phyloP scores from a whole-genome alignment of 2,113 vertebrate genomes.

The Sitta europaea region DNA sequence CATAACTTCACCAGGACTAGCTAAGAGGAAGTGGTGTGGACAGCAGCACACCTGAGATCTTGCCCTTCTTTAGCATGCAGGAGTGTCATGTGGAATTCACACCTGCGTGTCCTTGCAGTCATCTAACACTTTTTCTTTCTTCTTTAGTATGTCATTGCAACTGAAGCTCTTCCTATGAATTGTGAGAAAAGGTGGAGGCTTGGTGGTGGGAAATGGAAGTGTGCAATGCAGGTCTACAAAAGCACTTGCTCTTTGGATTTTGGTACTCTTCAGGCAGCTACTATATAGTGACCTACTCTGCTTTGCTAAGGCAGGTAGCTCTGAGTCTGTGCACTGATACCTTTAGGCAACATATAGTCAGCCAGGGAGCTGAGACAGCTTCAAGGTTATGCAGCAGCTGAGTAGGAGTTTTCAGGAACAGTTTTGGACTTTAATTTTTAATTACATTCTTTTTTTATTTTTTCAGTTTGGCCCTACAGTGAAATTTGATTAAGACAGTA shows the following conservation, averaged over 20 bases:
- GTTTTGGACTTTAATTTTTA: not conserved
- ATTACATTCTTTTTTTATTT: not conserved
- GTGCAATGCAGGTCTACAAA: not conserved
- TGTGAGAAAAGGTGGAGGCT: not conserved
- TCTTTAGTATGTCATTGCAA: not conserved
- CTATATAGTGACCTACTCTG: not conserved
- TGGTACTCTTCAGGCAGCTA: not conserved
- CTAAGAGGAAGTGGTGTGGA: not conserved
- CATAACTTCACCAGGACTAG: not conserved
- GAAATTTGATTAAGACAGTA: not conserved
- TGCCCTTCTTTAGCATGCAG: not conserved
- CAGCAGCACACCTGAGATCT: not conserved
- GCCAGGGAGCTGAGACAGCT: not conserved
- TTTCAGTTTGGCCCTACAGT: not conserved
- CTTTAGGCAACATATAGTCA: not conserved
- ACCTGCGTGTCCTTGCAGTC: not conserved
- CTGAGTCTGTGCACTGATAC: not conserved
- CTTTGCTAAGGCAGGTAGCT: not conserved
- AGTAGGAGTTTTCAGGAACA: not conserved
- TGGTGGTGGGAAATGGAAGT: not conserved
- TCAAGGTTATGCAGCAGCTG: constrained; percentile 6
- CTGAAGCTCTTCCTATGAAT: not conserved
- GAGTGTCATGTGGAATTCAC: not conserved
- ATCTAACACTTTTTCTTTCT: not conserved
- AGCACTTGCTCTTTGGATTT: not conserved